A percentile compares a stretch with the other conserved stretches of the same genome.
Conservation (phyloP, 2,113 vertebrate genomes). For the Psophia crepitans region DNA sequence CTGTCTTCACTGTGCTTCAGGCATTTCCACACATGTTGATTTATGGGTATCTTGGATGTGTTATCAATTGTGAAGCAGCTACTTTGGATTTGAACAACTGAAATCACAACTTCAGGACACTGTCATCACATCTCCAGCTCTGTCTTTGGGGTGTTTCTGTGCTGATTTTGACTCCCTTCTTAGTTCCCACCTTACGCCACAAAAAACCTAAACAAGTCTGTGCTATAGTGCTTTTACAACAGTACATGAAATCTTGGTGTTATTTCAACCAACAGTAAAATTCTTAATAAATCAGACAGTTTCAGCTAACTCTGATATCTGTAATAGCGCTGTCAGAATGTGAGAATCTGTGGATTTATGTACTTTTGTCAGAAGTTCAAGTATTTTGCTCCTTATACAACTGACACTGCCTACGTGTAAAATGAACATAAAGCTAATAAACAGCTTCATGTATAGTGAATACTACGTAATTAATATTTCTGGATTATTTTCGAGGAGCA, state of each 20-base stretch:
- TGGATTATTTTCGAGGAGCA: not conserved
- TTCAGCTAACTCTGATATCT: not conserved
- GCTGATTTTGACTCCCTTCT: not conserved
- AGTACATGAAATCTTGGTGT: not conserved
- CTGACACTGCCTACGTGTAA: not conserved
- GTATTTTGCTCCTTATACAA: not conserved
- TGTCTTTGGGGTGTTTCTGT: not conserved
- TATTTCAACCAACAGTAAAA: not conserved
- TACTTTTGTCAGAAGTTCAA: not conserved
- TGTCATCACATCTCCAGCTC: not conserved
- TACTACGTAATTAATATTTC: not conserved
- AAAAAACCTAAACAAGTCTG: not conserved
- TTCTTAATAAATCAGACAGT: not conserved
- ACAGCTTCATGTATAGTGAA: not conserved
- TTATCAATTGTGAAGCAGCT: not conserved
- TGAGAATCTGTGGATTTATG: not conserved
- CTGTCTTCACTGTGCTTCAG: not conserved
- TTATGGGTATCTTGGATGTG: not conserved
- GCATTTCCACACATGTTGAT: not conserved
- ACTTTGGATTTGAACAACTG: not conserved
- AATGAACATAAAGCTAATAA: not conserved
- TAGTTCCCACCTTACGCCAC: not conserved
- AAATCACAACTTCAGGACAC: not conserved
- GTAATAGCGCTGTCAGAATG: not conserved
- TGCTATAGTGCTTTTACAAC: not conserved